Evolutionary conservation across 2,888 invertebrate species (phyloP), one percentile per base, ranked within the genome.

Genomic region (Cheilosia grossa): DNA sequence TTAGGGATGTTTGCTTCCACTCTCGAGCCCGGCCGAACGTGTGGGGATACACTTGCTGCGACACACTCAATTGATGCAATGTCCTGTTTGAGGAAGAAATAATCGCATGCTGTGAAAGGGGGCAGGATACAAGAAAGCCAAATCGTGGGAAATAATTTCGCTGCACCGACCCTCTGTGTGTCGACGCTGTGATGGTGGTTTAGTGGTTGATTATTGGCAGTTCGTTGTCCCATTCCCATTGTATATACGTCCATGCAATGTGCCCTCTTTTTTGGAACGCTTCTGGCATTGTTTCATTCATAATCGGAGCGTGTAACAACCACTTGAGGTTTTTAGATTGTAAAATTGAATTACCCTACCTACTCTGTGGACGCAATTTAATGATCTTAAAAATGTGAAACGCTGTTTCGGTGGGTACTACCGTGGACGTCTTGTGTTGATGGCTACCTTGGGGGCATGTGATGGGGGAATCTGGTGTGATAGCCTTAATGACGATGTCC

Each of bases 111-210:
- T 19, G 17, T 30, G 33, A 10, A 7, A 67, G 54, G 24, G 49
- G 53, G 27, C 6, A 53, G 63, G 44, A 37, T 27, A 9, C 21
- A 58, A 33, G 72, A 73, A 78, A 69, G 58, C 51, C 27, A 79
- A 53, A 79, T 61, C 79, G 82, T 83, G 82, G 69, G 82, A 83
- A 83, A 74, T 40, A 44, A 58, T 83, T 73, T 82, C 56, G 37
- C 53, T 66, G 66, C 61, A 40, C 61, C 53, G n/a, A 61, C 37
- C 24, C 17, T 61, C 27, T 47, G 49, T 30, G 5, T 2, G 10
- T 2, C 40, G 59, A 10, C 19, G 54, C 4, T 6, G 15, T 27
- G 44, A 63, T 27, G 40, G 49, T 56, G 61, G 49, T 58, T 69
- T 51, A 21, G 53, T 67, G 49, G 67, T 67, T 61, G 37, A 30